Conservation (phyloP, 2,797 vertebrate genomes). For the Sylvia borin region DNA sequence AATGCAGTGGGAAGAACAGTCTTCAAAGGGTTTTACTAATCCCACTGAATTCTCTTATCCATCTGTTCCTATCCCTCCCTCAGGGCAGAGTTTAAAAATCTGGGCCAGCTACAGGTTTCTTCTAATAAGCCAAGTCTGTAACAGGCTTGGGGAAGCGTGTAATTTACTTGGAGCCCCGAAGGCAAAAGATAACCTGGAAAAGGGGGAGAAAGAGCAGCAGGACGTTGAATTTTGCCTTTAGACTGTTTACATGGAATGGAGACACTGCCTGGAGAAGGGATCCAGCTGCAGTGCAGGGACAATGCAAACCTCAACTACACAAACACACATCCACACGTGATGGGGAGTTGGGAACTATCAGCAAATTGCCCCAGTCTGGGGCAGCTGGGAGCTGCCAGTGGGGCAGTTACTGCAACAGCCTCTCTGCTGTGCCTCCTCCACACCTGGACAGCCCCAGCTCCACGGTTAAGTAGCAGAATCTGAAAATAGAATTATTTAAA, state of each 20-base stretch:
- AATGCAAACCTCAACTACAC: background rate
- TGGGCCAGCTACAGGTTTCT: slow-evolving; percentile 54
- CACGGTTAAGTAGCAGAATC: background rate
- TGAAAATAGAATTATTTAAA: slow-evolving; percentile 16
- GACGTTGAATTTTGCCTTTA: background rate
- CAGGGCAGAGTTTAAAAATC: slow-evolving; percentile 26
- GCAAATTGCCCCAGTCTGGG: background rate
- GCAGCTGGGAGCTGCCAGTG: background rate
- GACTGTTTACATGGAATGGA: background rate
- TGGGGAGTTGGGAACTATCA: background rate
- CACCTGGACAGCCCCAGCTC: slow-evolving; percentile 47
- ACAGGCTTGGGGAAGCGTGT: slow-evolving; percentile 30
- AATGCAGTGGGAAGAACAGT: background rate
- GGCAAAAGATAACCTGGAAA: background rate
- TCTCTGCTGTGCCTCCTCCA: background rate
- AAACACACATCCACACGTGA: rapidly evolving
- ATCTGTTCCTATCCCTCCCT: slow-evolving; percentile 55
- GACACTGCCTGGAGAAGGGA: background rate
- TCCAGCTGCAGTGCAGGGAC: background rate
- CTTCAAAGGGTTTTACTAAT: slow-evolving; percentile 55
- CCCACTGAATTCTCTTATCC: slow-evolving; percentile 40
- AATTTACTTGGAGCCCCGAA: background rate
- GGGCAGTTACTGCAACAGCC: background rate
- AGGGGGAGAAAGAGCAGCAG: background rate
- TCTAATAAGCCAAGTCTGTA: slow-evolving; percentile 20